Evolutionary conservation across 2,113 vertebrate genomes (phyloP).

Genomic region (Hymenochirus boettgeri): DNA sequence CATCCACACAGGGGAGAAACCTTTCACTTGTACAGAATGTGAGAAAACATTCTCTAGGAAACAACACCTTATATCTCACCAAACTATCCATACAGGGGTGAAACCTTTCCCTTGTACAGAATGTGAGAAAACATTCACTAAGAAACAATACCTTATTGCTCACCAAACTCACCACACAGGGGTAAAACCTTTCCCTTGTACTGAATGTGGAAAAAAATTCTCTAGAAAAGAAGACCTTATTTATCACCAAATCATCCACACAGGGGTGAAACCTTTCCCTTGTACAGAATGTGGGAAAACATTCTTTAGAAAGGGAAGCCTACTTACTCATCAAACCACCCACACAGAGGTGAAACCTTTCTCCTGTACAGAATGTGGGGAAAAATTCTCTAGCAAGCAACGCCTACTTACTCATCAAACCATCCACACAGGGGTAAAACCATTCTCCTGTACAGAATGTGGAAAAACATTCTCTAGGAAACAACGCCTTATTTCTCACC

Average conservation of each 20-base stretch:
- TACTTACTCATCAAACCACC: background rate
- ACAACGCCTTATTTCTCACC: background rate
- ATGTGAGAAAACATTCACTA: constrained; percentile 31
- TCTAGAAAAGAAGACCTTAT: constrained; percentile 14
- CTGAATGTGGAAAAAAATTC: constrained; percentile 36
- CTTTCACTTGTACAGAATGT: constrained; percentile 18
- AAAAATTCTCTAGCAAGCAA: constrained; percentile 1
- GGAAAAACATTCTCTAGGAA: constrained; percentile 16
- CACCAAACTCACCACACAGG: constrained; percentile 33
- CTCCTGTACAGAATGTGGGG: background rate
- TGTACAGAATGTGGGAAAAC: constrained; percentile 11
- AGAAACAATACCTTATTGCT: constrained; percentile 14
- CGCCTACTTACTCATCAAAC: background rate
- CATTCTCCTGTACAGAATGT: constrained; percentile 8
- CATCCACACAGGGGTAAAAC: constrained; percentile 5
- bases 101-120: constrained; percentile 24
- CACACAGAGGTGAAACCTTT: constrained; percentile 7
- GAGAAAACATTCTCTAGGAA: constrained; percentile 24
- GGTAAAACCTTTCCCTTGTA: constrained; percentile 30
- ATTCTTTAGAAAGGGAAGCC: background rate
- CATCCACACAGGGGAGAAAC: constrained; percentile 17
- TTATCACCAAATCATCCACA: background rate
- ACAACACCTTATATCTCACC: constrained; percentile 22
- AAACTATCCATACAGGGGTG: constrained; percentile 15
- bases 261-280: constrained; percentile 10